phyloP scores from a whole-genome alignment of 2,888 invertebrate species.

The Oasisia sp. region DNA sequence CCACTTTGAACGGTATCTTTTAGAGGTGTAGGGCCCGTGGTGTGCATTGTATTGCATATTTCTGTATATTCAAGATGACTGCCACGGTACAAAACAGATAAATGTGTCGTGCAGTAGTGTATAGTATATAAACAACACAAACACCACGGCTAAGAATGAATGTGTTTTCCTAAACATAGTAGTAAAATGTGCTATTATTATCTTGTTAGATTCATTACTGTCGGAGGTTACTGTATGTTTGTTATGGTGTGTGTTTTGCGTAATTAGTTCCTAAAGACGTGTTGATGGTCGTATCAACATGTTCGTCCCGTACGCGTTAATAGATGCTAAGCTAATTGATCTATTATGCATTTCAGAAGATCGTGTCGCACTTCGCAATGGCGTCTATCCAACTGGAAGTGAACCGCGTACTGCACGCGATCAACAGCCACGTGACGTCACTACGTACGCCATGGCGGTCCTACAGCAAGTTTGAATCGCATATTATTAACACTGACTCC shows the following conservation, averaged over 20 bases:
- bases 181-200: too few species aligned
- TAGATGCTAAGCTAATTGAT: not conserved
- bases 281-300: too few species aligned
- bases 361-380: not conserved
- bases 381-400: slow-evolving; percentile 18
- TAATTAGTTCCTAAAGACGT: too few species aligned
- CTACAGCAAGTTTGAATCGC: not conserved
- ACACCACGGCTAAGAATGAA: too few species aligned
- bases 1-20: not conserved
- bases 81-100: too few species aligned
- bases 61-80: too few species aligned
- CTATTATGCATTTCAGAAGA: not conserved
- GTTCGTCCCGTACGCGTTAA: not conserved
- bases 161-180: too few species aligned
- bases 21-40: not conserved
- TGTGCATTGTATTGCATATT: not conserved
- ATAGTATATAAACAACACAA: too few species aligned
- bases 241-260: too few species aligned
- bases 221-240: too few species aligned
- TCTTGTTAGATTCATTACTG: too few species aligned
- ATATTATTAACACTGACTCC: not conserved
- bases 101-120: too few species aligned
- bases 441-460: not conserved
- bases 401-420: slow-evolving; percentile 1
- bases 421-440: not conserved